Percentiles rank a stretch among this genome's conserved stretches.
Conservation (phyloP, 2,113 vertebrate genomes). For the Phalacrocorax carbo region DNA sequence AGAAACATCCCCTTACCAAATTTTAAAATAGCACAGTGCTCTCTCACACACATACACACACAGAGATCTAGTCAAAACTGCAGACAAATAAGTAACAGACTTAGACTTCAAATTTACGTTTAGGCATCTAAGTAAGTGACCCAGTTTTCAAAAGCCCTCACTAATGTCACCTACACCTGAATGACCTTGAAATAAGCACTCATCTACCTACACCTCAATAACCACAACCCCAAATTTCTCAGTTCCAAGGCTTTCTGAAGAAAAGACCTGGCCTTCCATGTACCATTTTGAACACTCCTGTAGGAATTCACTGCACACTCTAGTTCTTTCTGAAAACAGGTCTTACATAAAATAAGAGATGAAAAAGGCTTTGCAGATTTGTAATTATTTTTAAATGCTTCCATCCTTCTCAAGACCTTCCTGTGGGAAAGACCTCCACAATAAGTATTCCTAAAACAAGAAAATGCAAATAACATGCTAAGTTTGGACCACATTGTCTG, state of each 20-base stretch:
- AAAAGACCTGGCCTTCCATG: neutral
- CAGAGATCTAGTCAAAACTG: neutral
- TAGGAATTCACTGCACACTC: neutral
- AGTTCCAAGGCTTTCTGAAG: neutral
- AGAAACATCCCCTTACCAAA: neutral
- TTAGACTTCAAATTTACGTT: neutral
- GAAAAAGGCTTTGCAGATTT: neutral
- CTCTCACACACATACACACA: neutral
- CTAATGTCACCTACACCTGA: neutral
- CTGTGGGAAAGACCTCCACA: conserved; percentile 68
- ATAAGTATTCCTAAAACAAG: conserved; percentile 39
- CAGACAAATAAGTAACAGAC: neutral
- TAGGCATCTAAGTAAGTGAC: neutral
- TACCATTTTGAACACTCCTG: neutral
- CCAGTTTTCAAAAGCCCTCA: neutral
- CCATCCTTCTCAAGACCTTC: conserved; percentile 45
- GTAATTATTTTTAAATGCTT: conserved; percentile 29
- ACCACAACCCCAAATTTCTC: neutral
- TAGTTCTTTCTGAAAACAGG: neutral
- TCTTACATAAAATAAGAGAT: neutral
- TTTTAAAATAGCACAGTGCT: conserved; percentile 11
- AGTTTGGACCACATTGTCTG: conserved; percentile 31
- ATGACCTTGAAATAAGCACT: neutral
- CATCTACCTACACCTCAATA: neutral
- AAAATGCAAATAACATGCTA: conserved; percentile 37